Evolutionary conservation across 2,888 invertebrate genomes (phyloP).

Genomic region (Sarcophaga subvicina): DNA sequence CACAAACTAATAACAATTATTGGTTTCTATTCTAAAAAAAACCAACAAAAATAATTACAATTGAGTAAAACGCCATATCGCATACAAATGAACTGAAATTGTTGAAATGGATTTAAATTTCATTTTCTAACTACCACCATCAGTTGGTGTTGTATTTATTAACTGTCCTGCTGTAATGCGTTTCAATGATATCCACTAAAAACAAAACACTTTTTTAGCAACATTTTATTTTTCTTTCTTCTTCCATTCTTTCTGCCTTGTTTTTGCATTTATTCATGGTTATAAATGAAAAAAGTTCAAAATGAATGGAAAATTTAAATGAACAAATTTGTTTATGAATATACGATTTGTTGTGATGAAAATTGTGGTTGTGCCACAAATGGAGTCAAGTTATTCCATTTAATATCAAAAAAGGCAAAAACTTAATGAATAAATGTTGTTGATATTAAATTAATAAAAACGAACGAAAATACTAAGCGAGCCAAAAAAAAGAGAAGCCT

Average conservation of each 20-base stretch:
- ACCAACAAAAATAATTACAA: neutral
- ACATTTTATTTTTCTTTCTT: too few relatives aligned
- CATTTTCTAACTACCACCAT: too few relatives aligned
- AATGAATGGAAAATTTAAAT: neutral
- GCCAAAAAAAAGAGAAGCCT: neutral
- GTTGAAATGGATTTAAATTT: too few relatives aligned
- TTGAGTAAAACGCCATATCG: neutral
- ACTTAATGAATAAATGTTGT: slow-evolving; percentile 34
- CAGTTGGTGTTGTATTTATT: too few relatives aligned
- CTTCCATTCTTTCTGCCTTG: too few relatives aligned
- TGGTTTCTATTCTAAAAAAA: neutral
- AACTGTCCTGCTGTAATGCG: too few relatives aligned
- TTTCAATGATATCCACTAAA: neutral
- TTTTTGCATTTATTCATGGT: too few relatives aligned
- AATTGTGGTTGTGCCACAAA: neutral
- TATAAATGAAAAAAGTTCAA: too few relatives aligned
- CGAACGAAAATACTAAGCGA: neutral
- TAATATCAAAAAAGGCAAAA: slow-evolving; percentile 13
- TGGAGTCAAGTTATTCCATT: slow-evolving; percentile 28
- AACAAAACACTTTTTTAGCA: neutral
- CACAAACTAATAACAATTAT: slow-evolving; percentile 45
- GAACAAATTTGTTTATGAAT: neutral
- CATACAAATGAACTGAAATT: too few relatives aligned
- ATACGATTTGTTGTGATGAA: neutral
- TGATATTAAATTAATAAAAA: slow-evolving; percentile 11